A percentile compares a stretch with the other conserved stretches of the same genome.
Evolutionary conservation across 1,140 invertebrate species (phyloP).

Genomic region (Halesus radiatus): DNA sequence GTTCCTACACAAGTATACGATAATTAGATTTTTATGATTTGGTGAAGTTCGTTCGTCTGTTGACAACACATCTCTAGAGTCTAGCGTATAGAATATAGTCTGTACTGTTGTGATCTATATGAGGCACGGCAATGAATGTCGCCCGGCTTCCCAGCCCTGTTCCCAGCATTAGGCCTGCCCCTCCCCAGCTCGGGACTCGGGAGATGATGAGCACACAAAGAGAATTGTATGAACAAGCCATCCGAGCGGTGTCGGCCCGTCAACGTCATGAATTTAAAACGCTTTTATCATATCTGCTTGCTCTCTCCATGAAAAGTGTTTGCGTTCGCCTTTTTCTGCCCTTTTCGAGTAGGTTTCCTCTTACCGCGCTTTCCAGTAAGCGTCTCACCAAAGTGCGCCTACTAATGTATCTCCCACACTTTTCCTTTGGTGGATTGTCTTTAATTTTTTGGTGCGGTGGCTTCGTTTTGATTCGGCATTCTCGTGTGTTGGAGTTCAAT

Average conservation of each 20-base stretch:
- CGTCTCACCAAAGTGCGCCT: not conserved
- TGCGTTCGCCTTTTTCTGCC: conserved; percentile 15
- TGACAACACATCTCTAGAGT: not conserved
- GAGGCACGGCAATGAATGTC: not conserved
- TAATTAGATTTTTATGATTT: no score
- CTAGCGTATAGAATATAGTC: no score
- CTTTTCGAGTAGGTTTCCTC: not conserved
- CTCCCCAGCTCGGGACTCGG: no score
- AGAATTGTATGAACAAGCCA: not conserved
- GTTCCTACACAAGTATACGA: no score
- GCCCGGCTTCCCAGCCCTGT: not conserved
- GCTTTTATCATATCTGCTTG: conserved; percentile 16
- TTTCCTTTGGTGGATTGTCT: not conserved
- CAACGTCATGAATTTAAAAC: conserved; percentile 30
- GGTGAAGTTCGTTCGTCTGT: not conserved
- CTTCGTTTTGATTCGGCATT: not conserved
- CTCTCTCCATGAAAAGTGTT: conserved; percentile 28
- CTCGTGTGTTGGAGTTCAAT: not conserved
- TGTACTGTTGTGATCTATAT: no score
- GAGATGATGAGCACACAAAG: conserved; percentile 8
- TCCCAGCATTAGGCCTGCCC: not conserved
- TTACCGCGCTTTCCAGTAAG: not conserved
- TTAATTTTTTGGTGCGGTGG: not conserved
- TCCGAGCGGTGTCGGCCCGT: conserved; percentile 8
- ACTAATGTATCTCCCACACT: not conserved